Evolutionary conservation across 1,140 invertebrate genomes (phyloP), one percentile per base, ranked within the genome.

Genomic region (Macrobrachium nipponense): DNA sequence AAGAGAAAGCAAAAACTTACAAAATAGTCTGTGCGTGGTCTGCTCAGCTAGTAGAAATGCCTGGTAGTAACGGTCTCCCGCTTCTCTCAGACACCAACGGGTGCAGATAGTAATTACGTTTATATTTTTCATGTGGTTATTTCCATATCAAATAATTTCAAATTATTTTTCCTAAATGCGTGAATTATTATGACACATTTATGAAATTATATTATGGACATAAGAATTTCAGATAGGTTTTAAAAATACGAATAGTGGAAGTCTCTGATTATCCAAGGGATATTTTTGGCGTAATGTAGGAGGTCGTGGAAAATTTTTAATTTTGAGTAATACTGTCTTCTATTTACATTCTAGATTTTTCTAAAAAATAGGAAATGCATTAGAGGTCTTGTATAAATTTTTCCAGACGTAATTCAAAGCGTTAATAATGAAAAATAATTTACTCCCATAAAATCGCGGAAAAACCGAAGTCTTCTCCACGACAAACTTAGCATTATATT

Each of bases 381-480:
- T 80, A 61, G 61, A 36, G 66, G 23, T 73, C 17, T 62, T 7
- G 36, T 66, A 10, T 6, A 66, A 61, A 64, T 73, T 86, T 86
- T 86, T 75, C n/a, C 44, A 44, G 43, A 8, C 18, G 43, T 80
- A 43, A 61, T n/a, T n/a, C 61, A 62, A 43, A 58, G 23, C 27
- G 18, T 80, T 62, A 43, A 80, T 64, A 61, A 20, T 70, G 66
- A 73, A 68, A 86, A 86, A 86, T 86, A 86, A 86, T 80, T 86
- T 86, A 72, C 80, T 86, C 84, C 77, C 73, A 73, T 86, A 79
- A 86, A 86, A 80, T 61, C 84, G 75, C 58, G 59, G 84, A 86
- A 86, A 86, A 86, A 86, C 84, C 84, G 84, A 86, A 86, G 84
- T 86, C 84, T 86, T 86, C 84, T 86, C 70, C 77, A 79, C 77